A percentile compares a stretch with the other conserved stretches of the same genome.
phyloP scores from a whole-genome alignment of 2,113 vertebrate genomes.

The Alosa alosa region DNA sequence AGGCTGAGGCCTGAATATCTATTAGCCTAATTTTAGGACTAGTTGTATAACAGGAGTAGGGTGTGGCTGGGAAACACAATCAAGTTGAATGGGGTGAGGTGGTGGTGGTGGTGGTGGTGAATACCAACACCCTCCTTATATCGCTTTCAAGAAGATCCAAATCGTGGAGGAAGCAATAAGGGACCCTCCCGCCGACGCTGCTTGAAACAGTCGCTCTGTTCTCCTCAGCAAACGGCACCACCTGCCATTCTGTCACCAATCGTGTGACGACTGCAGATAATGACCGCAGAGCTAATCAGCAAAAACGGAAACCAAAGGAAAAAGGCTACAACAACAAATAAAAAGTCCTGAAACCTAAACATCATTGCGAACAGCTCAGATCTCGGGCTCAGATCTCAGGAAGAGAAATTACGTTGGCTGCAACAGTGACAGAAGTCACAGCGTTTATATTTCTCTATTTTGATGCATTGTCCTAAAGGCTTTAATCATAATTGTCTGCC shows the following conservation, averaged over 20 bases:
- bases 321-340: not conserved
- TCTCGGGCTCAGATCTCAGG: not conserved
- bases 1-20: no score
- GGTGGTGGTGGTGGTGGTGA: not conserved
- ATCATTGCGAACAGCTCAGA: not conserved
- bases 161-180: not conserved
- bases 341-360: not conserved
- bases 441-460: not conserved
- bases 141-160: not conserved
- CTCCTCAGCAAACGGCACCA: not conserved
- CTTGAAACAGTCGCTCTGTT: not conserved
- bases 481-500: not conserved
- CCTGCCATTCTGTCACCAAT: not conserved
- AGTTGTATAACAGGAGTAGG: not conserved
- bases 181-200: not conserved
- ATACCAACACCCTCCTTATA: not conserved
- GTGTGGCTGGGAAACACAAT: not conserved
- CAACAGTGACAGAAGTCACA: not conserved
- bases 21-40: no score
- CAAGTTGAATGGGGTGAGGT: not conserved
- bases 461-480: not conserved
- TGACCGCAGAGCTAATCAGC: not conserved
- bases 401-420: not conserved
- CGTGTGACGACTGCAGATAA: not conserved
- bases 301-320: not conserved